Evolutionary conservation across 2,888 invertebrate genomes (phyloP), one percentile per base, ranked within the genome.

Genomic region (Leptopterna dolabrata): DNA sequence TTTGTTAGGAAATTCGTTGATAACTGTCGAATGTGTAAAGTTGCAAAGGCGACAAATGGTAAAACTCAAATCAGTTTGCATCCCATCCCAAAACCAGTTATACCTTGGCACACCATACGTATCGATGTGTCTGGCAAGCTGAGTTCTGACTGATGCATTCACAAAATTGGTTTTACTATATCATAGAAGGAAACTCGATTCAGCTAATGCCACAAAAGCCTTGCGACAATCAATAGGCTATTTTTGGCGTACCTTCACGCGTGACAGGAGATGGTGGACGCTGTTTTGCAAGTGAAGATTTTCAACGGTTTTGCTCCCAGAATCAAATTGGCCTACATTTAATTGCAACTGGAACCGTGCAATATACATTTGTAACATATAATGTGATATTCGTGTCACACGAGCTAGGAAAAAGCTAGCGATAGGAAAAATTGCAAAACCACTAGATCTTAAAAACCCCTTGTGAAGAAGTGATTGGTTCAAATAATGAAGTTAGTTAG

Each of bases 1-100:
- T 90, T 89, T 51, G 91, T 91, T 0, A 82, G 90, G 45, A 91
- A 90, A 85, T 91, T 91, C 83, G 90, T 91, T 0, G 91, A 91
- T 0, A 90, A 89, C 19, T 91, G 91, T 82, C 87, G 91, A 4
- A 91, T 90, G 0, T 91, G 91, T 86, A 90, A 89, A 88, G 41
- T 90, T 0, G 89, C 91, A 0, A 91, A 91, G 87, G 89, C 90
- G 9, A 41, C 36, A 9, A 90, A 90, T 0, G 91, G 91, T 4
- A 90, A 89, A 76, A 30, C 88, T 14, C 91, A 91, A 83, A 90
- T 88, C 16, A 89, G 90, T 76, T 27, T 91, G 0, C 91, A 91
- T 71, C 90, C 91, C 0, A 91, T 91, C 11, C 91, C 91, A n/a
- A 92, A 91, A 87, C 47, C 87, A 0, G 63, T 78, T 4, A 88